A percentile compares a stretch with the other conserved stretches of the same genome.
Conservation (phyloP, 2,113 vertebrate genomes). For the Cyanoderma ruficeps region DNA sequence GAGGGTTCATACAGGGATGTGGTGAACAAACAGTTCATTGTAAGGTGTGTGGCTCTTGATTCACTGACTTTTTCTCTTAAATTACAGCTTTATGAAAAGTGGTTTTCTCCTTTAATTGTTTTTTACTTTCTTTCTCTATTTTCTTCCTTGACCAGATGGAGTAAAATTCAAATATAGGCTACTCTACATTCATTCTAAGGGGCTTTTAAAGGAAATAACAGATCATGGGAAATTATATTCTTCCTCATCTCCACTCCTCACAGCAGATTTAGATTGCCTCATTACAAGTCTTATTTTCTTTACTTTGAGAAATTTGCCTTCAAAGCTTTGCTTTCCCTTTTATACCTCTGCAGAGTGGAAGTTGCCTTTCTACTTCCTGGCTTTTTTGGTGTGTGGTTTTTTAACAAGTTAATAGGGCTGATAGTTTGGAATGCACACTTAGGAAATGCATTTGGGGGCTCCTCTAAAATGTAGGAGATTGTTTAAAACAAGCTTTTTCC, state of each 20-base stretch:
- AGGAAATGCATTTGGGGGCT: not conserved
- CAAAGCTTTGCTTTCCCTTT: constrained; percentile 19
- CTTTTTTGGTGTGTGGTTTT: not conserved
- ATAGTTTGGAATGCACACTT: not conserved
- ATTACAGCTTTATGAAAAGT: not conserved
- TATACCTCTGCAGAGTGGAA: not conserved
- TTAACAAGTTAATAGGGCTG: not conserved
- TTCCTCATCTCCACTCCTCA: not conserved
- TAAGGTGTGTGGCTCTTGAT: not conserved
- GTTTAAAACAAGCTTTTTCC: not conserved
- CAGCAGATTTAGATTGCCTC: not conserved
- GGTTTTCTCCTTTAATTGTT: not conserved
- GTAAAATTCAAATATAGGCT: not conserved
- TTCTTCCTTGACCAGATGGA: not conserved
- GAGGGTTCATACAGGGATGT: not conserved
- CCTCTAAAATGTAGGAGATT: not conserved
- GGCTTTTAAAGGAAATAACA: not conserved
- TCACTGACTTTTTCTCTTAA: not conserved
- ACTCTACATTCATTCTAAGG: not conserved
- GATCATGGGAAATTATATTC: not conserved
- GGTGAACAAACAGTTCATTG: not conserved
- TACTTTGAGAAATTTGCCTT: not conserved
- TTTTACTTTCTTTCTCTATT: not conserved
- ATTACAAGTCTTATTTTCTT: not conserved
- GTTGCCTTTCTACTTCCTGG: not conserved